These are phyloP conservation scores for Galbula dea DNA, from an alignment of 2,113 vertebrate species.

Conservation along the genomic window DNA sequence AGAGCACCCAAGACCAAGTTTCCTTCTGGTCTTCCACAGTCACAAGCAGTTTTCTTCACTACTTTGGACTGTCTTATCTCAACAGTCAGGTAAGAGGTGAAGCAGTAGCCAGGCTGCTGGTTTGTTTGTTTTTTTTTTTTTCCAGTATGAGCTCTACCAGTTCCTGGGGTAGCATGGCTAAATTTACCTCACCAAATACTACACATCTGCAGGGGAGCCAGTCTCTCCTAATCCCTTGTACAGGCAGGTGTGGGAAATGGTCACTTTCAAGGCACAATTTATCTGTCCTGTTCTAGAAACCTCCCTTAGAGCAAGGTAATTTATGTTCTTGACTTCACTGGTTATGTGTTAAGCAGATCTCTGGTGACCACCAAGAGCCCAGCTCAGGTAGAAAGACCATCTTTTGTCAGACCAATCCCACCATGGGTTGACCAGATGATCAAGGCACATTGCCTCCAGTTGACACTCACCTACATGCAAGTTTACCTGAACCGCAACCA, in stretches of 20 bases:
- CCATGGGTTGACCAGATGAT: not conserved
- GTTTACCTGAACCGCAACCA: not conserved
- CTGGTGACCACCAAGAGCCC: not conserved
- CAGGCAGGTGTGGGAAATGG: fast-evolving
- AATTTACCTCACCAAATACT: not conserved
- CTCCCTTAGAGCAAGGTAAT: not conserved
- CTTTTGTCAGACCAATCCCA: not conserved
- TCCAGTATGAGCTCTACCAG: not conserved
- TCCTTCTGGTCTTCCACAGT: not conserved
- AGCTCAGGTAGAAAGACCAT: not conserved
- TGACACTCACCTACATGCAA: not conserved
- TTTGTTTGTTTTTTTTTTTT: too few relatives aligned
- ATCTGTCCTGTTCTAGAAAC: not conserved
- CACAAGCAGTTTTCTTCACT: not conserved
- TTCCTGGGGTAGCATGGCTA: not conserved
- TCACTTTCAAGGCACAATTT: not conserved
- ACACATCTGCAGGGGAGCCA: fast-evolving
- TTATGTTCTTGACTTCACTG: not conserved
- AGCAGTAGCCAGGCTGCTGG: not conserved
- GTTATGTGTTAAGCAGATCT: too few relatives aligned
- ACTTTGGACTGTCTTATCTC: not conserved
- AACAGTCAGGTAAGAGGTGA: not conserved
- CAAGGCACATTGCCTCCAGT: not conserved
- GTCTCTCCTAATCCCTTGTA: not conserved
- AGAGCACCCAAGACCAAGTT: not conserved